These are phyloP conservation scores for Syngnathus rostellatus DNA, from an alignment of 2,797 vertebrate species.

Conservation along the genomic window DNA sequence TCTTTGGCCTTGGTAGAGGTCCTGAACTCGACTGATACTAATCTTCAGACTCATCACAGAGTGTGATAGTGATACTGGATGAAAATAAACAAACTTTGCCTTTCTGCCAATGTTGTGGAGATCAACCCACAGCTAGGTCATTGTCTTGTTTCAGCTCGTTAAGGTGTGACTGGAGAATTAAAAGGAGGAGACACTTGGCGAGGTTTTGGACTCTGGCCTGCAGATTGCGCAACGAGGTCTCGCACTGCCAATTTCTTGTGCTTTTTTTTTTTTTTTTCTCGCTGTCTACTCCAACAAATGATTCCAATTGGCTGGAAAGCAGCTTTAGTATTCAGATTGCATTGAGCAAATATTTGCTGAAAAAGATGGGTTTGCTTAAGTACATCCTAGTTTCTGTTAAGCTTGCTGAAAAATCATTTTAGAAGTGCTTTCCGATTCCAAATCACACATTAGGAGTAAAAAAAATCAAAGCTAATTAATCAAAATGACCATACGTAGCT, in stretches of 20 bases:
- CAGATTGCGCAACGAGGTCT: background rate
- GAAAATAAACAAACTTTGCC: background rate
- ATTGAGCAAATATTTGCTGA: background rate
- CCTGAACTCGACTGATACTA: background rate
- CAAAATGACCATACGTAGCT: too few relatives aligned
- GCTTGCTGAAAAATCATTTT: background rate
- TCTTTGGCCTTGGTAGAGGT: background rate
- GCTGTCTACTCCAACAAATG: background rate
- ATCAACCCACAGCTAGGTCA: constrained; percentile 41
- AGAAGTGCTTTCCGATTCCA: background rate
- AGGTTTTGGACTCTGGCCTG: background rate
- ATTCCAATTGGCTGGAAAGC: constrained; percentile 1
- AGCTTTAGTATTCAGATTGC: background rate
- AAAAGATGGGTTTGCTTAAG: too few relatives aligned
- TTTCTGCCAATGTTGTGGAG: constrained; percentile 13
- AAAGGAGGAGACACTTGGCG: background rate
- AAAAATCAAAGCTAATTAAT: too few relatives aligned
- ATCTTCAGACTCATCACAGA: background rate
- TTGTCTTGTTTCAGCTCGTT: constrained; percentile 41
- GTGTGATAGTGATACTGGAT: background rate
- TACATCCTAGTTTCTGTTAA: too few relatives aligned
- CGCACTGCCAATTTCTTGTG: background rate
- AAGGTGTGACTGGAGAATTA: constrained; percentile 4
- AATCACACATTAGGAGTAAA: too few relatives aligned
- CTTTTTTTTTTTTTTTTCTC: background rate